Evolutionary conservation across 2,888 invertebrate species (phyloP).

Genomic region (Cephus spinipes): DNA sequence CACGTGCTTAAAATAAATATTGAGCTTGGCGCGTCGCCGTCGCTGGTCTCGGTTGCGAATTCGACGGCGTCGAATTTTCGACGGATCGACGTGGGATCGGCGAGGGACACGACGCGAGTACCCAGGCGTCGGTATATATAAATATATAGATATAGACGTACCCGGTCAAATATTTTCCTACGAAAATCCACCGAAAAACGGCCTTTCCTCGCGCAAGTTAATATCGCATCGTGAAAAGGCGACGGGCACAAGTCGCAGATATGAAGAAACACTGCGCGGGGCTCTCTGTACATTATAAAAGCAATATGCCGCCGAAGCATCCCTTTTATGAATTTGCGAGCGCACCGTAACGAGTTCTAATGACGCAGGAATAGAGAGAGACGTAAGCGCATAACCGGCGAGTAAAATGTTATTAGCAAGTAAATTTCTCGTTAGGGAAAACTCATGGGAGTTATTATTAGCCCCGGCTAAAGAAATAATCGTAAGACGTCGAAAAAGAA

Average conservation of each 20-base stretch:
- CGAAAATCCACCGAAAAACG: neutral
- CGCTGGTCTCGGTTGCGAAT: neutral
- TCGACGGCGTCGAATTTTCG: neutral
- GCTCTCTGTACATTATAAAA: constrained; percentile 8
- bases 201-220: neutral
- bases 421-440: neutral
- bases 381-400: neutral
- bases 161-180: neutral
- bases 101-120: neutral
- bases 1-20: neutral
- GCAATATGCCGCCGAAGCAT: constrained; percentile 21
- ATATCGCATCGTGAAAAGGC: neutral
- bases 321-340: constrained; percentile 12
- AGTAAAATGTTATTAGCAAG: constrained; percentile 1
- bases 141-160: neutral
- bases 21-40: neutral
- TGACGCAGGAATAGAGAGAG: constrained; percentile 4
- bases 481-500: neutral
- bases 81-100: neutral
- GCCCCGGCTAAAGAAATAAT: neutral
- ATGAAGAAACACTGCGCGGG: neutral
- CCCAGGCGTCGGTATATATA: neutral
- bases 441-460: neutral
- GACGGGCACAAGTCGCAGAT: neutral
- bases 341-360: constrained; percentile 2